phyloP scores from a whole-genome alignment of 2,888 invertebrate species.

The Pterobdella sp. region DNA sequence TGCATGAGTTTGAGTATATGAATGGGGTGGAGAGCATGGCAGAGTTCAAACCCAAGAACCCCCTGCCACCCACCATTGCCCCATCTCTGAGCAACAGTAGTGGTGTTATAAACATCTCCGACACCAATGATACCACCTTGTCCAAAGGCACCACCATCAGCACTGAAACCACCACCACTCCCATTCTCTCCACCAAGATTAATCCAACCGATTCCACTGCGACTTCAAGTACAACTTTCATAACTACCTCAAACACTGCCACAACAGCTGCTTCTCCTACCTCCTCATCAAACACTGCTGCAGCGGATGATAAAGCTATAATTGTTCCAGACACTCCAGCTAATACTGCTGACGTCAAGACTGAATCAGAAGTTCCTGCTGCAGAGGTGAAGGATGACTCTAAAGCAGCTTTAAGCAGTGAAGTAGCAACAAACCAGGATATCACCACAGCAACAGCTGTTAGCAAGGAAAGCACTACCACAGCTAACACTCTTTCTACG shows the following conservation, averaged over 20 bases:
- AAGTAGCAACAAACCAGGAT: not conserved
- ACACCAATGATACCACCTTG: not conserved
- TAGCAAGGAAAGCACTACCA: too few species aligned
- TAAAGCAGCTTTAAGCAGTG: too few species aligned
- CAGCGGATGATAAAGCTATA: not conserved
- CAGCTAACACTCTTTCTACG: not conserved
- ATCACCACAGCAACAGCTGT: not conserved
- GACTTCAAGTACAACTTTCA: not conserved
- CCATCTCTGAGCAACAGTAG: not conserved
- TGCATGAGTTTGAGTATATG: conserved; percentile 37
- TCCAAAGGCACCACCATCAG: not conserved
- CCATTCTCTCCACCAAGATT: not conserved
- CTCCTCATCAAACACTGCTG: not conserved
- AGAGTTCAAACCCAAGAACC: conserved; percentile 30
- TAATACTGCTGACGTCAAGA: too few species aligned
- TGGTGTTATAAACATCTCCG: not conserved
- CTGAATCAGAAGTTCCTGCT: too few species aligned
- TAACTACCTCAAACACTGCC: not conserved
- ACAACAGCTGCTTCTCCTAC: not conserved
- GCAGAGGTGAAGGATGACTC: too few species aligned
- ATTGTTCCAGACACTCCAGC: too few species aligned
- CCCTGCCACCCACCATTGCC: not conserved
- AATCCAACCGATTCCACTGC: not conserved
- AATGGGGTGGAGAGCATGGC: conserved; percentile 37
- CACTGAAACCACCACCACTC: not conserved